Evolutionary conservation across 1,140 invertebrate genomes (phyloP).

Genomic region (Temnothorax nylanderi): DNA sequence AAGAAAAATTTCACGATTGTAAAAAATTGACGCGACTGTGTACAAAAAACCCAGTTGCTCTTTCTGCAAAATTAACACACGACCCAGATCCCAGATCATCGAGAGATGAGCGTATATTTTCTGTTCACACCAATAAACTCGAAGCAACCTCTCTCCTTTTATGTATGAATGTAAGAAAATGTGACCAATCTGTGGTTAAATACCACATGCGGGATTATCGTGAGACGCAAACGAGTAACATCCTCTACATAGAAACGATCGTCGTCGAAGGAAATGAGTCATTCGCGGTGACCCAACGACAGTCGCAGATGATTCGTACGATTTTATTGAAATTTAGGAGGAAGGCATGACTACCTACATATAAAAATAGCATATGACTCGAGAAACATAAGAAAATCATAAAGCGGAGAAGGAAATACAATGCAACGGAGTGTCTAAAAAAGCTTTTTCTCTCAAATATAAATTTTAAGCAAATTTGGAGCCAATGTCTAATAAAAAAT

Average conservation of each 20-base stretch:
- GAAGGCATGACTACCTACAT: background rate
- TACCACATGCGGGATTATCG: background rate
- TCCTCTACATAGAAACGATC: slow-evolving; percentile 46
- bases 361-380: background rate
- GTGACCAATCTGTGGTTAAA: background rate
- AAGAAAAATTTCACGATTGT: too few relatives aligned
- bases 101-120: background rate
- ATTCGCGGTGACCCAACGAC: slow-evolving; percentile 56
- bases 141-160: background rate
- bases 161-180: background rate
- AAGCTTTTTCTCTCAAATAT: background rate
- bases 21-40: background rate
- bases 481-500: background rate
- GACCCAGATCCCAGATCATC: background rate
- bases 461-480: background rate
- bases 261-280: slow-evolving; percentile 65
- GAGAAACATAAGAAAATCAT: background rate
- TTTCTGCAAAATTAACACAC: background rate
- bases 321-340: slow-evolving; percentile 61
- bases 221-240: background rate
- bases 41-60: background rate
- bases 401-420: background rate
- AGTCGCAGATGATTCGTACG: slow-evolving; percentile 45
- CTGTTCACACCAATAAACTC: background rate
- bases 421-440: background rate